Evolutionary conservation across 2,888 invertebrate species (phyloP).

Genomic region (Helicoverpa assulta): DNA sequence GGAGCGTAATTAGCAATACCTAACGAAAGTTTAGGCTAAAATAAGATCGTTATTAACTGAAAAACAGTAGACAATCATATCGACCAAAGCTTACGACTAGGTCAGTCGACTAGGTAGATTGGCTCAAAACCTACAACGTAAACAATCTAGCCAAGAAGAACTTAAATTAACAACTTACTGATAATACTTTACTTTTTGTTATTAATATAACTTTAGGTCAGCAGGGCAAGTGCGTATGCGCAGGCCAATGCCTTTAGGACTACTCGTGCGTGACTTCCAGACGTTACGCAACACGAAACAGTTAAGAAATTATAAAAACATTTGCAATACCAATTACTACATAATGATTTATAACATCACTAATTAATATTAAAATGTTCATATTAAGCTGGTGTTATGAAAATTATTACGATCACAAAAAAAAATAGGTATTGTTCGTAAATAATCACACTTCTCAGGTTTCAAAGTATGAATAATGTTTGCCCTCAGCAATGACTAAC

Average conservation of each 20-base stretch:
- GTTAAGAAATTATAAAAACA: slow-evolving; percentile 22
- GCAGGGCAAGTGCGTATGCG: slow-evolving; percentile 40
- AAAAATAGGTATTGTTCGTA: too few relatives aligned
- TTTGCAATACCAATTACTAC: not conserved
- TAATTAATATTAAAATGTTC: too few relatives aligned
- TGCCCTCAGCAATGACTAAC: too few relatives aligned
- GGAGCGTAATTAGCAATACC: not conserved
- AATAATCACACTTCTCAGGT: too few relatives aligned
- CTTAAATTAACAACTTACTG: too few relatives aligned
- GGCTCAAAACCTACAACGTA: too few relatives aligned
- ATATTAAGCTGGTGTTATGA: too few relatives aligned
- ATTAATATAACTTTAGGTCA: slow-evolving; percentile 31
- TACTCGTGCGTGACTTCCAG: slow-evolving; percentile 35
- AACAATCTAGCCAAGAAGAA: too few relatives aligned
- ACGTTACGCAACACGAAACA: slow-evolving; percentile 32
- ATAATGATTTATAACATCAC: not conserved
- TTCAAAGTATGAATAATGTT: too few relatives aligned
- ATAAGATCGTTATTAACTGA: not conserved
- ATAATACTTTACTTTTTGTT: slow-evolving; percentile 29
- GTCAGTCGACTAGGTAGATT: too few relatives aligned
- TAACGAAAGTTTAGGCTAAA: not conserved
- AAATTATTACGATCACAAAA: too few relatives aligned
- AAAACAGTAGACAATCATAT: not conserved
- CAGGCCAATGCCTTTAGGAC: slow-evolving; percentile 46
- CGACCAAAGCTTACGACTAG: not conserved